These are phyloP conservation scores for Penaeus chinensis DNA, from an alignment of 1,140 invertebrate species.

Conservation along the genomic window DNA sequence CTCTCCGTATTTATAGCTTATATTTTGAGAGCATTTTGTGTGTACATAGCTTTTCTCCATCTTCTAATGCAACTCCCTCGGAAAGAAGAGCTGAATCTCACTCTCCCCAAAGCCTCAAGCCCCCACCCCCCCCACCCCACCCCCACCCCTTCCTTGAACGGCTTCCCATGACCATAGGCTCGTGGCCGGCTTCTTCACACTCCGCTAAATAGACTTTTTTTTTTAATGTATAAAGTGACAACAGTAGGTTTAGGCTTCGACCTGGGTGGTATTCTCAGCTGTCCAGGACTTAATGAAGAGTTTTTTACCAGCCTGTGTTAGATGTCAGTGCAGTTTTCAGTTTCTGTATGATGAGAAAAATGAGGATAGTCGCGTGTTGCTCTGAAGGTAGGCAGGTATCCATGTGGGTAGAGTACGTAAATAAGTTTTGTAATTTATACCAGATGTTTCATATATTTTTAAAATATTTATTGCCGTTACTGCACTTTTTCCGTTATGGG, in stretches of 20 bases:
- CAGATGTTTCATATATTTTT: conserved; percentile 55
- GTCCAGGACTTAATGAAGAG: conserved; percentile 31
- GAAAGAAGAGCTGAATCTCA: conserved; percentile 30
- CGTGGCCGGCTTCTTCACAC: conserved; percentile 42
- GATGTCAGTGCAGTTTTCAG: conserved; percentile 46
- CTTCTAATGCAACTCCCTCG: conserved; percentile 29
- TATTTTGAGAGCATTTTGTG: conserved; percentile 54
- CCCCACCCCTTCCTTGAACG: conserved; percentile 11
- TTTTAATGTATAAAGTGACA: conserved; percentile 33
- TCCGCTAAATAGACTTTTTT: conserved; percentile 25
- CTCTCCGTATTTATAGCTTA: conserved; percentile 49
- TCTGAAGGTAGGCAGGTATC: conserved; percentile 47
- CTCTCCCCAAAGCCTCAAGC: conserved; percentile 16
- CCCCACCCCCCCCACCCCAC: not conserved
- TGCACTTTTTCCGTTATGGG: conserved; percentile 50
- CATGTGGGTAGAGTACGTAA: conserved; percentile 47
- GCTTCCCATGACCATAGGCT: conserved; percentile 48
- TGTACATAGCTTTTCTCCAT: conserved; percentile 48
- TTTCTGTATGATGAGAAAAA: conserved; percentile 45
- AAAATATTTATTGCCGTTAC: conserved; percentile 53
- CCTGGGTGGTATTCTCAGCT: conserved; percentile 41
- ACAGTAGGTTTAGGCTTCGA: conserved; percentile 44
- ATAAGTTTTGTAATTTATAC: conserved; percentile 55
- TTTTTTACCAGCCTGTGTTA: conserved; percentile 46
- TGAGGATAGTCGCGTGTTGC: conserved; percentile 46